phyloP scores from a whole-genome alignment of 1,140 invertebrate genomes.

The Diachasmimorpha longicaudata region DNA sequence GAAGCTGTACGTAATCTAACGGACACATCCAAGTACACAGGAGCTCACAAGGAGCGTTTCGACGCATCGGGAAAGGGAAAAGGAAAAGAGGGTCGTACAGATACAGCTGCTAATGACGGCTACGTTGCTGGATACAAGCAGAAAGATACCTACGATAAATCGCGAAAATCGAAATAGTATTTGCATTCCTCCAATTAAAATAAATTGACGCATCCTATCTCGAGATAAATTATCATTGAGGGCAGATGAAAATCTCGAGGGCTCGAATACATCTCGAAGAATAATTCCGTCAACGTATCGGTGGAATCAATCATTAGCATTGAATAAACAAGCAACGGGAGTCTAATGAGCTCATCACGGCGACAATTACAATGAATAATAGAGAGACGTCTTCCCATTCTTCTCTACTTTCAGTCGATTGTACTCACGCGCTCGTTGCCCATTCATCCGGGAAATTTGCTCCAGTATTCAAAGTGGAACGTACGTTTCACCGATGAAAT shows the following conservation, averaged over 20 bases:
- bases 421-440: slow-evolving; percentile 19
- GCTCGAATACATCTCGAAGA: background rate
- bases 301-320: background rate
- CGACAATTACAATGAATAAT: background rate
- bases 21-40: slow-evolving; percentile 65
- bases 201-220: too few species aligned
- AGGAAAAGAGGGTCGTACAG: slow-evolving; percentile 60
- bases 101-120: slow-evolving; percentile 53
- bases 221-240: background rate
- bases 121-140: slow-evolving; percentile 63
- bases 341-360: background rate
- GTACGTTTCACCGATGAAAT: slow-evolving; percentile 8
- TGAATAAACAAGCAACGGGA: background rate
- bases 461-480: slow-evolving; percentile 12
- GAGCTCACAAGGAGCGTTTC: slow-evolving; percentile 63
- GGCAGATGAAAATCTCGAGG: background rate
- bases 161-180: background rate
- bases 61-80: slow-evolving; percentile 61
- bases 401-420: background rate
- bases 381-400: background rate
- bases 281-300: background rate
- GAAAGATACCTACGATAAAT: slow-evolving; percentile 34
- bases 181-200: too few species aligned
- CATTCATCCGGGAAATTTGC: slow-evolving; percentile 25
- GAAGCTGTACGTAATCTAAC: slow-evolving; percentile 64